Base-by-base conservation (phyloP, 2,888 invertebrate genomes). In the Crossocerus cetratus region DNA sequence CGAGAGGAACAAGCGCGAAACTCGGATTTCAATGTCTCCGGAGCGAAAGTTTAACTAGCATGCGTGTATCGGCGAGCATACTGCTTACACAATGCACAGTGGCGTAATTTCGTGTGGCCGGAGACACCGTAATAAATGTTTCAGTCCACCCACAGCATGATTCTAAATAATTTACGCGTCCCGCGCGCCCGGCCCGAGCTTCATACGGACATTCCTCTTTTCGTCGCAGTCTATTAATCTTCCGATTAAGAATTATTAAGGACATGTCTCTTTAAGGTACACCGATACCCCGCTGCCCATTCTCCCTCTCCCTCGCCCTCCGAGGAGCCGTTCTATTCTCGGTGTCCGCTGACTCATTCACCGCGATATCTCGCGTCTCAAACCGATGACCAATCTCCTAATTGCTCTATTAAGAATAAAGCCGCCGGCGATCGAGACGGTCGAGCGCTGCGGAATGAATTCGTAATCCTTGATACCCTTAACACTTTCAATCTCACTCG, bases 11-110 rank as follows among this genome's bases (percentile, higher is more conserved):
- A 55, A 66, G 64, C 54, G 76, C 69, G 66, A 62, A 74, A 74
- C 74, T 79, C 79, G 77, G 74, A 76, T 78, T 80, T 78, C 78
- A 78, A 74, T 80, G 72, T 76, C 74, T 64, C 62, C 58, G 60
- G 65, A 76, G 81, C 79, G 81, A 81, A 81, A 81, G 81, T 81
- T 81, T 76, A 81, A 77, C 79, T 79, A 81, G 75, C 63, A 64
- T 76, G 77, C 75, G 79, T 75, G 61, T 49, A 49, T 49, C 53
- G 66, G 73, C 53, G 67, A 32, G 32, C 32, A 59, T 67, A 62
- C 77, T 76, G 69, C 81, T 81, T 81, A 74, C 81, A 81, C 81
- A 81, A 81, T 81, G 76, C 64, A 74, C 74, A 79, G 77, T 81
- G 81, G 81, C 81, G 81, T 81, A 81, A 81, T 81, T 81, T 81